These are phyloP conservation scores for Butastur rufipennis DNA, from an alignment of 2,113 vertebrate species.

Conservation along the genomic window DNA sequence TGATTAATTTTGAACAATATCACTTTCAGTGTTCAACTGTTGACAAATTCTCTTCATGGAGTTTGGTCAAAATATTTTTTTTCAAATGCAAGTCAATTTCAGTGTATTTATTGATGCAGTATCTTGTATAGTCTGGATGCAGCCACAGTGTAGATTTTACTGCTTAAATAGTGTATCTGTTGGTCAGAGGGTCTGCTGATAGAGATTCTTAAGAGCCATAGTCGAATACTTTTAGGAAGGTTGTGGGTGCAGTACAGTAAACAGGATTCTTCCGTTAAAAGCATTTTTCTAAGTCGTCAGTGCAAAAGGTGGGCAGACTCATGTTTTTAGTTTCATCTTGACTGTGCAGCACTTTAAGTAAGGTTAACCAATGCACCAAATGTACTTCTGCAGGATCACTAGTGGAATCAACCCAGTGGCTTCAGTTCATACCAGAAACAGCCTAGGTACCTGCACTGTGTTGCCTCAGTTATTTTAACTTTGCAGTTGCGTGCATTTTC, in stretches of 20 bases:
- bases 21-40: not conserved
- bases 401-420: slow-evolving; percentile 63
- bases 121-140: slow-evolving; percentile 86
- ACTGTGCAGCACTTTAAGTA: slow-evolving; percentile 56
- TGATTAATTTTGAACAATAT: not conserved
- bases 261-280: slow-evolving; percentile 74
- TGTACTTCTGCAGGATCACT: slow-evolving; percentile 65
- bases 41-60: slow-evolving; percentile 22
- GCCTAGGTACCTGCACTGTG: slow-evolving; percentile 29
- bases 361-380: slow-evolving; percentile 59
- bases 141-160: slow-evolving; percentile 76
- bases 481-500: not conserved
- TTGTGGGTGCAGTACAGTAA: slow-evolving; percentile 72
- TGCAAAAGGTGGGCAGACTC: slow-evolving; percentile 67
- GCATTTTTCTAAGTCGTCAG: slow-evolving; percentile 32
- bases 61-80: slow-evolving; percentile 48
- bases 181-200: slow-evolving; percentile 68
- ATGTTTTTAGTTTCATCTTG: slow-evolving; percentile 70
- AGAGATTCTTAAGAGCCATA: slow-evolving; percentile 62
- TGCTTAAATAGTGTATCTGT: slow-evolving; percentile 68
- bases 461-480: not conserved
- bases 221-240: slow-evolving; percentile 70
- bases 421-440: slow-evolving; percentile 70
- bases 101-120: slow-evolving; percentile 49
- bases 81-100: slow-evolving; percentile 23